These are phyloP conservation scores for Prinia subflava DNA, from an alignment of 2,113 vertebrate genomes.

Conservation along the genomic window DNA sequence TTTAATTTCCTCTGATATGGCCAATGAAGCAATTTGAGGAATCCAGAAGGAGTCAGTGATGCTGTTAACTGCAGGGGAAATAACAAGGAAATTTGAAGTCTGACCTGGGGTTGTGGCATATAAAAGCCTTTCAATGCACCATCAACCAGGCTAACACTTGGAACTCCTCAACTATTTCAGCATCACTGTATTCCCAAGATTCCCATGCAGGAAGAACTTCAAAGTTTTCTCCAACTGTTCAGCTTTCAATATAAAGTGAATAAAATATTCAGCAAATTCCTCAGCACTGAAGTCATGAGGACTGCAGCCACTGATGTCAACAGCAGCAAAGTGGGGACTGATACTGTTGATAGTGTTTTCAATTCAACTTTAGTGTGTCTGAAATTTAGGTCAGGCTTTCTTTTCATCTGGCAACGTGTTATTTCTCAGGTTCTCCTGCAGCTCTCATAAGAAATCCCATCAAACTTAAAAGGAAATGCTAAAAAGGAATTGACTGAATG, in stretches of 20 bases:
- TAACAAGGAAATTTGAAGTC: neutral
- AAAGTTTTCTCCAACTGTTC: neutral
- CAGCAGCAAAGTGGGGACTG: neutral
- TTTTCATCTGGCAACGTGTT: conserved; percentile 21
- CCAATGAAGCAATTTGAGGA: conserved; percentile 3
- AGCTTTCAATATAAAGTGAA: neutral
- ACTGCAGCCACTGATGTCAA: neutral
- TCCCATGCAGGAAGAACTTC: neutral
- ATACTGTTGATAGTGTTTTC: neutral
- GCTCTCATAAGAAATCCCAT: neutral
- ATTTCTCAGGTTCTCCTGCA: neutral
- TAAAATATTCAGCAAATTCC: conserved; percentile 27
- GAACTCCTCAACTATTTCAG: neutral
- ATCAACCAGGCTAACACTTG: neutral
- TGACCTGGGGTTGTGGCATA: neutral
- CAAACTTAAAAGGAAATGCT: neutral
- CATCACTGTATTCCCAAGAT: neutral
- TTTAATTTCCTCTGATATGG: conserved; percentile 39
- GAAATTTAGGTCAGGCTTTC: neutral
- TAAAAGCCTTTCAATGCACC: neutral
- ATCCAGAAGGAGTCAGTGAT: neutral
- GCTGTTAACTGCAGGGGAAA: neutral
- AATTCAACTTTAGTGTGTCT: neutral
- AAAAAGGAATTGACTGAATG: neutral
- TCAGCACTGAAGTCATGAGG: neutral